phyloP scores from a whole-genome alignment of 1,140 invertebrate genomes.

The Drosophila malerkotliana region DNA sequence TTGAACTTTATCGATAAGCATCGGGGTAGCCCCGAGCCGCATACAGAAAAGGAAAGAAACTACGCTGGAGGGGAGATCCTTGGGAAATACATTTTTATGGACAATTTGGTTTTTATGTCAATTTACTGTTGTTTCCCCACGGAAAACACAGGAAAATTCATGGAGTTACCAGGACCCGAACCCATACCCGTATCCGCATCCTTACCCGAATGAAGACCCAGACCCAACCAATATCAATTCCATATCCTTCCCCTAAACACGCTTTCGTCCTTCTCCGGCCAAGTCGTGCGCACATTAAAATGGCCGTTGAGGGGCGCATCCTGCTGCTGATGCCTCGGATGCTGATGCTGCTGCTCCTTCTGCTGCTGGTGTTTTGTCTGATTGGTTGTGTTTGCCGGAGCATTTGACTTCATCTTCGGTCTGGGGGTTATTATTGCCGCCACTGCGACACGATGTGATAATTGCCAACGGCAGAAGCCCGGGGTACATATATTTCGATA shows the following conservation, averaged over 20 bases:
- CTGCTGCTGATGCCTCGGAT: conserved; percentile 3
- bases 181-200: not conserved
- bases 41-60: conserved; percentile 22
- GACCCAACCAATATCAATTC: conserved; percentile 53
- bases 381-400: conserved; percentile 67
- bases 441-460: conserved; percentile 80
- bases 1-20: conserved; percentile 81
- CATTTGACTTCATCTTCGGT: conserved; percentile 41
- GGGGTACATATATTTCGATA: not conserved
- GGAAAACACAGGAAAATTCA: conserved; percentile 80
- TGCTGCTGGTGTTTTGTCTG: conserved; percentile 41
- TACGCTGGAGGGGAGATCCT: conserved; percentile 51
- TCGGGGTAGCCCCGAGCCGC: conserved; percentile 18
- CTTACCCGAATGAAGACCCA: conserved; percentile 2
- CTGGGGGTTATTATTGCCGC: conserved; percentile 58
- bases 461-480: conserved; percentile 62
- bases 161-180: conserved; percentile 55
- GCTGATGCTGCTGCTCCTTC: not conserved
- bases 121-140: conserved; percentile 75
- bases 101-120: conserved; percentile 83
- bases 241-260: not conserved
- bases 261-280: conserved; percentile 3
- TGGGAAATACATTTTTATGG: conserved; percentile 81
- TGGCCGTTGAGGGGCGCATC: conserved; percentile 71
- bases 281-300: conserved; percentile 71